A percentile compares a stretch with the other conserved stretches of the same genome.
phyloP scores from a whole-genome alignment of 2,888 invertebrate genomes.

The Pseudococcus viburni region DNA sequence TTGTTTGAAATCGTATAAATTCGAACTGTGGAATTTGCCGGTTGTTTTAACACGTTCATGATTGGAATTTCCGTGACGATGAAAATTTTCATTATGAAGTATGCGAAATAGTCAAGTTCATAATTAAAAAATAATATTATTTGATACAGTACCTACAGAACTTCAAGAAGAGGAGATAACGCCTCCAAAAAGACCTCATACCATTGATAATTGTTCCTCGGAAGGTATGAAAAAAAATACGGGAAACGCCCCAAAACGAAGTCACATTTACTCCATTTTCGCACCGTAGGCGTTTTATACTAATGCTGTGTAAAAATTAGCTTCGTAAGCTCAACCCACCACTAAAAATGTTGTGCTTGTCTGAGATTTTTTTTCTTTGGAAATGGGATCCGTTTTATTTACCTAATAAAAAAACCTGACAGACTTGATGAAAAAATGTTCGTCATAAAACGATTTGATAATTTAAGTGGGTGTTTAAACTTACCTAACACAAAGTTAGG shows the following conservation, averaged over 20 bases:
- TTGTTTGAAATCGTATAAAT: background rate
- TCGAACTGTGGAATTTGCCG: slow-evolving; percentile 1
- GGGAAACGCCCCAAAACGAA: slow-evolving; percentile 59
- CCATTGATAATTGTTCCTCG: slow-evolving; percentile 73
- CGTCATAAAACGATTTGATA: background rate
- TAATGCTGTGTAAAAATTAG: slow-evolving; percentile 61
- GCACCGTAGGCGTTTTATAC: slow-evolving; percentile 59
- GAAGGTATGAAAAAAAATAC: slow-evolving; percentile 72
- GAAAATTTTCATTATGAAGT: slow-evolving; percentile 2
- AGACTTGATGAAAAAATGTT: too few species aligned
- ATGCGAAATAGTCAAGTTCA: background rate
- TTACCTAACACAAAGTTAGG: background rate
- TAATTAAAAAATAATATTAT: slow-evolving; percentile 43
- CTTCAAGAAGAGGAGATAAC: slow-evolving; percentile 62
- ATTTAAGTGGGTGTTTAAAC: background rate
- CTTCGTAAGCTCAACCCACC: slow-evolving; percentile 26
- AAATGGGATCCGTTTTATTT: background rate
- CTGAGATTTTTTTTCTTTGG: background rate
- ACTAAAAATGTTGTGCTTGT: background rate
- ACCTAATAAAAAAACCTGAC: too few species aligned
- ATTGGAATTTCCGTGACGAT: slow-evolving; percentile 19
- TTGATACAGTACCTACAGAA: slow-evolving; percentile 63
- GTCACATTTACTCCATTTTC: slow-evolving; percentile 18
- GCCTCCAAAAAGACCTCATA: slow-evolving; percentile 71
- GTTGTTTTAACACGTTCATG: background rate